Evolutionary conservation across 2,888 invertebrate species (phyloP).

Genomic region (Mimas tiliae): DNA sequence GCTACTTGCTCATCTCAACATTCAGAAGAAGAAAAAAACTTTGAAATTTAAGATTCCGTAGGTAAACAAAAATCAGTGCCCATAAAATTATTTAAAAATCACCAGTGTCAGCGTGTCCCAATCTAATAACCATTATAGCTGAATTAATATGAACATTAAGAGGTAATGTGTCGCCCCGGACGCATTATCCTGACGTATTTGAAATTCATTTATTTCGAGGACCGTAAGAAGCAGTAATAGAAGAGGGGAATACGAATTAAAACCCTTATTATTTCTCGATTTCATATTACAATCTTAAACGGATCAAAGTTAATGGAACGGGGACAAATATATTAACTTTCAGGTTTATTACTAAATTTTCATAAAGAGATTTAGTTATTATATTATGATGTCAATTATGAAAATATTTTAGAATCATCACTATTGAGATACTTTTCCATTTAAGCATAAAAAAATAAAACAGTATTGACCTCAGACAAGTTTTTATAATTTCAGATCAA

Average conservation of each 20-base stretch:
- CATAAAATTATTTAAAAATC: slow-evolving; percentile 38
- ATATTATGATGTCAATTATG: too few species aligned
- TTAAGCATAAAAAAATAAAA: too few species aligned
- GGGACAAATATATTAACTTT: neutral
- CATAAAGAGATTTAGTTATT: too few species aligned
- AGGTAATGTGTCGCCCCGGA: slow-evolving; percentile 51
- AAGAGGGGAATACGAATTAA: slow-evolving; percentile 16
- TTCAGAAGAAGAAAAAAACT: neutral
- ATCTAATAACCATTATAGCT: slow-evolving; percentile 51
- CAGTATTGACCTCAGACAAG: too few species aligned
- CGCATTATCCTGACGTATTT: slow-evolving; percentile 53
- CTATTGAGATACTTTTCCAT: too few species aligned
- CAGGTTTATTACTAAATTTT: neutral
- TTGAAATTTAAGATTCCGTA: neutral
- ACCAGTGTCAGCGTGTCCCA: slow-evolving; percentile 27
- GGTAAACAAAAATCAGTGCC: slow-evolving; percentile 33
- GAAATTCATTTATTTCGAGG: slow-evolving; percentile 43
- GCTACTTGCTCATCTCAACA: neutral
- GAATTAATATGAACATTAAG: slow-evolving; percentile 52
- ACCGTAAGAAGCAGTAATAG: slow-evolving; percentile 30
- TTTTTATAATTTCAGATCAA: too few species aligned
- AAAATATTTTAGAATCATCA: too few species aligned
- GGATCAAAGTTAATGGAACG: neutral
- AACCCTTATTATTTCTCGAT: slow-evolving; percentile 30
- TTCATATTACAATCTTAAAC: slow-evolving; percentile 30